Base-by-base conservation (phyloP, 2,888 invertebrate genomes). In the Acrobasis repandana region DNA sequence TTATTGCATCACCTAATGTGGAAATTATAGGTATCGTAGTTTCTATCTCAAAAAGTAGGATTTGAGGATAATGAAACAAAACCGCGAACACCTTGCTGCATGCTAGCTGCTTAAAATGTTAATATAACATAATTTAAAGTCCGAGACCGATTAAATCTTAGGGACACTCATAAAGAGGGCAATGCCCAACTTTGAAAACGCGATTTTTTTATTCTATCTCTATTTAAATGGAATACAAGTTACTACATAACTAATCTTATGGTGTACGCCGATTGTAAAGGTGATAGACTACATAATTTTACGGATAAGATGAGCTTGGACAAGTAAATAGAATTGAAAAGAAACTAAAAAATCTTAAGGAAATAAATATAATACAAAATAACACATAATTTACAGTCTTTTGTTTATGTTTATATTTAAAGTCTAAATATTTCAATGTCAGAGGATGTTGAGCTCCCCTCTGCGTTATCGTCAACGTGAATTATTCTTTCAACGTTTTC, bases 401-500 rank as follows among this genome's bases (percentile, higher is more conserved):
- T 43, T 38, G 14, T 14, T 38, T 38, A 38, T 43, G 43, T 43
- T 43, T 14, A 11, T 38, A 14, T 56, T 76, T 77, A 89, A 43
- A 88, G 78, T 66, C 75, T 83, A 67, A 79, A 86, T 59, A 88
- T 65, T 76, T 88, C 87, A 57, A 73, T 71, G 15, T 78, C 81
- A 6, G 54, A 54, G 36, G 54, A 15, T 6, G 36, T 54, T 38
- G 67, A 62, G 50, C 57, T 70, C 1, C 64, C 58, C 28, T 82
- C 82, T 14, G 78, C 75, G 57, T 76, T 80, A 63, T 93, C 90
- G 72, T 93, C 91, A 11, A 93, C 85, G 65, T 93, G 89, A 60
- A 92, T 88, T 49, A 92, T 90, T 66, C 87, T 91, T 73, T 93
- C 93, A 36, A 93, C 93, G 43, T 93, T 90, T 73, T 93, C 93